A percentile compares a stretch with the other conserved stretches of the same genome.
Conservation (phyloP, 2,113 vertebrate species). For the Shinisaurus crocodilurus region DNA sequence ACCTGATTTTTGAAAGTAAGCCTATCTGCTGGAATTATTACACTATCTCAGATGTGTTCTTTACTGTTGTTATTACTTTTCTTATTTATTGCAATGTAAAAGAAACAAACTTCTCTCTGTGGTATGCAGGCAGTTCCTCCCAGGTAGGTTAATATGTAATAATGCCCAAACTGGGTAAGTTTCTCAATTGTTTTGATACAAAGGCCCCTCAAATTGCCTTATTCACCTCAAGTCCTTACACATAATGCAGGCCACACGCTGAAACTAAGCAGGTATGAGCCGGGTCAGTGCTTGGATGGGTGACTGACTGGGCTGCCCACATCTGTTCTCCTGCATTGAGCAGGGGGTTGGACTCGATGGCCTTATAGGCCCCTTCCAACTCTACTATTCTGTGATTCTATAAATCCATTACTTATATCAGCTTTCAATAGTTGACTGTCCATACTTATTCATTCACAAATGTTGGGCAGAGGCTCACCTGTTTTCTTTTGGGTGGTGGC, state of each 20-base stretch:
- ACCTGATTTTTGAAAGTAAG: background rate
- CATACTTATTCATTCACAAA: too few species aligned
- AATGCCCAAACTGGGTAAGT: background rate
- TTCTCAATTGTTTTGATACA: background rate
- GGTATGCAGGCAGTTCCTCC: background rate
- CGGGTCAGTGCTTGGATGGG: too few species aligned
- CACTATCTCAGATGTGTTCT: background rate
- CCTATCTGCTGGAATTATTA: background rate
- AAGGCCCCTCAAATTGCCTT: background rate
- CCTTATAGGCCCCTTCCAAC: too few species aligned
- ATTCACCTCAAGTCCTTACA: background rate
- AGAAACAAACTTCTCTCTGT: background rate
- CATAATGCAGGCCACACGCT: too few species aligned
- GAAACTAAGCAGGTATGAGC: too few species aligned
- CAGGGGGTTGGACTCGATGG: too few species aligned
- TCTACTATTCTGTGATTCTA: too few species aligned
- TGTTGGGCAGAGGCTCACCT: too few species aligned
- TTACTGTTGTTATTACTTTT: background rate
- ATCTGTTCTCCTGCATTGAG: too few species aligned
- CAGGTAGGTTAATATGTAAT: background rate
- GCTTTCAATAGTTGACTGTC: background rate
- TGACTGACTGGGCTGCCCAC: too few species aligned
- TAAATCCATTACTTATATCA: background rate
- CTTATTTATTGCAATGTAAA: background rate
- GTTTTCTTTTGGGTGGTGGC: too few species aligned